A percentile compares a stretch with the other conserved stretches of the same genome.
phyloP scores from a whole-genome alignment of 2,113 vertebrate species.

The Stercorarius parasiticus region DNA sequence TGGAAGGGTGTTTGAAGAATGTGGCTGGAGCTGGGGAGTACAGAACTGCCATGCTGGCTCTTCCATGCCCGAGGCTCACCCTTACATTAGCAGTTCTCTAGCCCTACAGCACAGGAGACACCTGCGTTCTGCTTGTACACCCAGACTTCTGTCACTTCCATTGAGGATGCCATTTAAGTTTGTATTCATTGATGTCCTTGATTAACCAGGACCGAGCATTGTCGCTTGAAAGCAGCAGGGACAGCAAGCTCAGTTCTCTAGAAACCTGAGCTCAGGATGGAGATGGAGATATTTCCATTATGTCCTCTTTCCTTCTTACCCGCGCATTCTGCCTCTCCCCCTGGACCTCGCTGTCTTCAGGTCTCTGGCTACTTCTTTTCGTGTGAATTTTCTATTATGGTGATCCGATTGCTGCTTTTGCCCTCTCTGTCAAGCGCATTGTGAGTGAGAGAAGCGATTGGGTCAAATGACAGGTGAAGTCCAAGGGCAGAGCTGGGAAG shows the following conservation, averaged over 20 bases:
- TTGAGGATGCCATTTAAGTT: background rate
- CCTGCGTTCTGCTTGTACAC: background rate
- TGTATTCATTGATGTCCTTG: background rate
- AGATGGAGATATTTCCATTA: background rate
- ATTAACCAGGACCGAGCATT: background rate
- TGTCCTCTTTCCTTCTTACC: background rate
- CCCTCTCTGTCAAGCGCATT: background rate
- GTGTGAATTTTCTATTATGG: background rate
- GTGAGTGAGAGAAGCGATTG: background rate
- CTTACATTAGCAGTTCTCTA: background rate
- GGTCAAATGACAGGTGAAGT: background rate
- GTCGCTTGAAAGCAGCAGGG: background rate
- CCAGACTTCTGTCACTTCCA: background rate
- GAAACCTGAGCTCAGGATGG: background rate
- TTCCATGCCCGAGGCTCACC: background rate
- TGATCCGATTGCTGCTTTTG: background rate
- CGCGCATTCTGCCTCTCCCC: fast-evolving
- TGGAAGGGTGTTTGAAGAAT: slow-evolving; percentile 1
- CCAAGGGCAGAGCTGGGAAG: background rate
- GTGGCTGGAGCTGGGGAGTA: background rate
- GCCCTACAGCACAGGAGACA: background rate
- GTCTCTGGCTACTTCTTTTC: background rate
- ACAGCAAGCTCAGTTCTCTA: background rate
- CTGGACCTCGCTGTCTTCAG: background rate
- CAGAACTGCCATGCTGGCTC: background rate